A percentile compares a stretch with the other conserved stretches of the same genome.
phyloP scores from a whole-genome alignment of 2,113 vertebrate species.

The Sinosuthora webbiana region DNA sequence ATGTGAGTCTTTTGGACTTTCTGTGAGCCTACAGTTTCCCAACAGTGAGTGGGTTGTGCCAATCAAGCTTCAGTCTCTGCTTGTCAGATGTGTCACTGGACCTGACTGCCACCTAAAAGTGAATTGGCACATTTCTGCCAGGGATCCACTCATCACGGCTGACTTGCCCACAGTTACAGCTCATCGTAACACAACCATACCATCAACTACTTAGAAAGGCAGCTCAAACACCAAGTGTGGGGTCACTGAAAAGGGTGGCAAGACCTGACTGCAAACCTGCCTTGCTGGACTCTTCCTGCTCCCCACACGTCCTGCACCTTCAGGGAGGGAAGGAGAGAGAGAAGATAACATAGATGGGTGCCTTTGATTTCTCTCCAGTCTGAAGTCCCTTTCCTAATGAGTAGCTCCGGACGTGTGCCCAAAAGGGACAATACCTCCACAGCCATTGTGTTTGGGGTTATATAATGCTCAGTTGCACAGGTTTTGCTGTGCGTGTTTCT shows the following conservation, averaged over 20 bases:
- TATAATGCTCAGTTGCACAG: background rate
- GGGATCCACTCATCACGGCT: background rate
- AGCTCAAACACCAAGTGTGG: background rate
- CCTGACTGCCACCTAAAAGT: background rate
- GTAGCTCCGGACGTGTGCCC: fast-evolving
- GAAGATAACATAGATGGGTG: background rate
- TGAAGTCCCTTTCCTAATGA: background rate
- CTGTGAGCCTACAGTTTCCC: background rate
- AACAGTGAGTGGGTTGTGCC: background rate
- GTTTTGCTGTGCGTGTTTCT: fast-evolving
- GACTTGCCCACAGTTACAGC: background rate
- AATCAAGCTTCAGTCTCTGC: background rate
- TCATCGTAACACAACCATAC: background rate
- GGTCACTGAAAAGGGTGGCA: background rate
- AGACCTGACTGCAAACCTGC: background rate
- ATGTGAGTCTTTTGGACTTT: background rate
- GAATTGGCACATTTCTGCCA: background rate
- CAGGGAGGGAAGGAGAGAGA: background rate
- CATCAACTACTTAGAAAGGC: background rate
- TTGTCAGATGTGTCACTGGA: background rate
- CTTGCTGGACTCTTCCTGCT: background rate
- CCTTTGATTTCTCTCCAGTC: background rate
- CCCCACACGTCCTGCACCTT: background rate
- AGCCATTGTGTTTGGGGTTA: background rate
- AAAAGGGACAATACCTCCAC: background rate